Base-by-base conservation (phyloP, 2,888 invertebrate genomes). In the Pachliopta kotzebuea region DNA sequence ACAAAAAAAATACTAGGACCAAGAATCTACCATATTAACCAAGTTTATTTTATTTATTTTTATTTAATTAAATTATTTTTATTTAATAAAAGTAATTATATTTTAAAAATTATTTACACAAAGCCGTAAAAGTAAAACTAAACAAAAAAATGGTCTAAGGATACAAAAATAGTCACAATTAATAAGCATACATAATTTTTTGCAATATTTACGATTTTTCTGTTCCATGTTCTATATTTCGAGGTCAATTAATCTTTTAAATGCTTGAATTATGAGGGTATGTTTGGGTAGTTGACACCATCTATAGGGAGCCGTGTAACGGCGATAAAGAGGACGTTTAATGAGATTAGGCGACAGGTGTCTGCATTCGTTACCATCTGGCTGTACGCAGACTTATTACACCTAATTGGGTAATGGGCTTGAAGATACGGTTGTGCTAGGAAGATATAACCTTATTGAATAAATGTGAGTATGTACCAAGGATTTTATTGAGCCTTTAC, bases 261-360 rank as follows among this genome's bases (percentile, higher is more conserved):
- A 64, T 21, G 52, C 26, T 8, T 31, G 37, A 31, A 21, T 21
- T 26, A 45, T 26, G n/a, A 23, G 53, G 42, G 52, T 67, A 61
- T 68, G 67, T 68, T 67, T 68, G 55, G 60, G 53, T 59, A 65
- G 67, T 54, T 52, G 58, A 65, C 60, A 66, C 60, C 61, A 67
- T 62, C 60, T 62, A 66, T 63, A 65, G 61, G 66, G 65, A 26
- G 42, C 52, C 26, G 63, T 66, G 62, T 63, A 66, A 60, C 64
- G 70, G 65, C 67, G 69, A 70, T 73, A 72, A 71, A 75, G 71
- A 76, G 71, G 71, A 68, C 69, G 69, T 67, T 70, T 78, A 79
- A 81, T 77, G 69, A 74, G 76, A 78, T 76, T 75, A 81, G 75
- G 74, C 71, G 82, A 79, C 84, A 84, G 85, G 81, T 85, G 86